Conservation (phyloP, 1,140 invertebrate genomes). For the Heliconius nattereri region DNA sequence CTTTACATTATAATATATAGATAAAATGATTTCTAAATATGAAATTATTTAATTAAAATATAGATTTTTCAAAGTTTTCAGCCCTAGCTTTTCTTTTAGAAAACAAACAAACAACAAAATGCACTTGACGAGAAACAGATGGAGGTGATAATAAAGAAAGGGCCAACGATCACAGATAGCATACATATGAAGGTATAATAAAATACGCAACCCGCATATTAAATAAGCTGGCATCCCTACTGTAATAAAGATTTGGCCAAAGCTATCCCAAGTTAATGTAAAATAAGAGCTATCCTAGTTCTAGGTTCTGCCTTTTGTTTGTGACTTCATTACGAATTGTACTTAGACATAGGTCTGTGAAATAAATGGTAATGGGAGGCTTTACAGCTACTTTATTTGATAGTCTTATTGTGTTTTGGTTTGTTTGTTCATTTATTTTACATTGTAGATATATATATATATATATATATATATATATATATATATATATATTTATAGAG, state of each 20-base stretch:
- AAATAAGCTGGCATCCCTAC: constrained; percentile 19
- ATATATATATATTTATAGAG: no score
- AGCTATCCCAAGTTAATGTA: constrained; percentile 27
- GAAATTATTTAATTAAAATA: no score
- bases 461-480: no score
- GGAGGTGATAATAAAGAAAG: constrained; percentile 15
- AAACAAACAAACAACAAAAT: background rate
- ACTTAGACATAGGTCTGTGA: background rate
- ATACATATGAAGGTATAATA: background rate
- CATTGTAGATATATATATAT: background rate
- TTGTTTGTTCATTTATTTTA: background rate
- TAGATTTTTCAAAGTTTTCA: no score
- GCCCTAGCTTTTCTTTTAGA: background rate
- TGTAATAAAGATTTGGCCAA: constrained; percentile 29
- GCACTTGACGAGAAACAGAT: background rate
- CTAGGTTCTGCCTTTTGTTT: constrained; percentile 6
- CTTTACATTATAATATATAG: no score
- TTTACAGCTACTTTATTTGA: background rate
- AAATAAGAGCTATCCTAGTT: constrained; percentile 19
- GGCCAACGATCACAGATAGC: constrained; percentile 4
- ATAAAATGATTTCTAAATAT: no score
- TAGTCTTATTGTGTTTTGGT: constrained; percentile 4
- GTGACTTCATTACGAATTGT: constrained; percentile 23
- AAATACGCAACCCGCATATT: constrained; percentile 32
- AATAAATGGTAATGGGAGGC: constrained; percentile 18